phyloP scores from a whole-genome alignment of 2,797 vertebrate species.

The Oreonectes daqikongensis region DNA sequence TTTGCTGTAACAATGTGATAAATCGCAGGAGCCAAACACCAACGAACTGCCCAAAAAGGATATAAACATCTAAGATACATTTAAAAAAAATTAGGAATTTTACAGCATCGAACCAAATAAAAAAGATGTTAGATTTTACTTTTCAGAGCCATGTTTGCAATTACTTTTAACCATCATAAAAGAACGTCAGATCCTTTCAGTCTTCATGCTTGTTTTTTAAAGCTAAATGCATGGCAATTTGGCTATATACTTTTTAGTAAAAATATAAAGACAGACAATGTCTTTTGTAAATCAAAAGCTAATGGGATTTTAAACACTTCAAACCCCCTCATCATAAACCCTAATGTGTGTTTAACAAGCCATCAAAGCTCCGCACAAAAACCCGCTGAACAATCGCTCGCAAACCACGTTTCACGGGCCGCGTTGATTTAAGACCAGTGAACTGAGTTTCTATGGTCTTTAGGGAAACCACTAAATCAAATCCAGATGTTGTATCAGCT shows the following conservation, averaged over 20 bases:
- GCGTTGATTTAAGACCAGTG: constrained; percentile 26
- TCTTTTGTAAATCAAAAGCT: constrained; percentile 5
- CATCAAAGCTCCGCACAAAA: constrained; percentile 13
- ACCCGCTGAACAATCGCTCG: constrained; percentile 25
- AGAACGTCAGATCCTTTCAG: not conserved
- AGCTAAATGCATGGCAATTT: too few species aligned
- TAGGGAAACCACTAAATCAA: constrained; percentile 30
- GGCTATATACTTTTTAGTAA: too few species aligned
- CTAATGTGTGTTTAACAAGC: constrained; percentile 28
- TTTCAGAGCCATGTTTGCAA: not conserved
- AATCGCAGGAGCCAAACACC: not conserved
- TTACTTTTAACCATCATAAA: not conserved
- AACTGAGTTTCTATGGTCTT: constrained; percentile 27
- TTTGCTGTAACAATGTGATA: not conserved
- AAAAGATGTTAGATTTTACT: not conserved
- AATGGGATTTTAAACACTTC: constrained; percentile 6
- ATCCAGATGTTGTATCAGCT: constrained; percentile 42
- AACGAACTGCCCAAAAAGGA: not conserved
- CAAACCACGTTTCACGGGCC: constrained; percentile 24
- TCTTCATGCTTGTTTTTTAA: too few species aligned
- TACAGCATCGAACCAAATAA: not conserved
- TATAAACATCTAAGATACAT: too few species aligned
- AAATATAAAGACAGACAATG: too few species aligned
- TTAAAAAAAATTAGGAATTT: too few species aligned
- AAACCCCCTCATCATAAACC: constrained; percentile 14